Conservation (phyloP, 2,888 invertebrate species). For the Stomorhina lunata region DNA sequence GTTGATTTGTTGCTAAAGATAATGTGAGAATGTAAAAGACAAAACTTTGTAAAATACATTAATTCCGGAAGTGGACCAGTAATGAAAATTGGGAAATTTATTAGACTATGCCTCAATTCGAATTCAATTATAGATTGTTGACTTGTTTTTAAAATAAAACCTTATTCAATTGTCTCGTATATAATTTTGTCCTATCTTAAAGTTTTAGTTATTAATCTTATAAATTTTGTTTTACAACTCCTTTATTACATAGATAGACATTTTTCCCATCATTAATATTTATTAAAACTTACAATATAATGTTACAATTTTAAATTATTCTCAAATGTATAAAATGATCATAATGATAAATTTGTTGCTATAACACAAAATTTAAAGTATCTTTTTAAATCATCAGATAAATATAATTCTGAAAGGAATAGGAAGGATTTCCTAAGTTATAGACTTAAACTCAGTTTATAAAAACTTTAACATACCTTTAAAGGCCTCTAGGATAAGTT, state of each 20-base stretch:
- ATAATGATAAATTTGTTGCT: too few relatives aligned
- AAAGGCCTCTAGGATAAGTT: background rate
- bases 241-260: background rate
- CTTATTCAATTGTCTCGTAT: background rate
- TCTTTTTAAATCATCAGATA: too few relatives aligned
- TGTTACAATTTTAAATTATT: constrained; percentile 32
- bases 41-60: too few relatives aligned
- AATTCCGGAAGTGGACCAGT: too few relatives aligned
- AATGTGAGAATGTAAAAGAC: too few relatives aligned
- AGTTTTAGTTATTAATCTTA: background rate
- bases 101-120: too few relatives aligned
- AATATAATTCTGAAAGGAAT: background rate
- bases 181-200: background rate
- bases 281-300: constrained; percentile 13
- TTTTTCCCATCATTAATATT: constrained; percentile 44
- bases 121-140: too few relatives aligned
- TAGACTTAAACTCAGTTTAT: constrained; percentile 1
- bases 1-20: background rate
- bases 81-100: too few relatives aligned
- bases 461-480: constrained; percentile 22
- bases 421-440: constrained; percentile 28
- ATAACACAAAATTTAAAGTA: too few relatives aligned
- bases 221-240: background rate
- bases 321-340: constrained; percentile 32
- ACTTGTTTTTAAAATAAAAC: background rate